Conservation (phyloP, 2,797 vertebrate genomes). For the Mus minutoides region DNA sequence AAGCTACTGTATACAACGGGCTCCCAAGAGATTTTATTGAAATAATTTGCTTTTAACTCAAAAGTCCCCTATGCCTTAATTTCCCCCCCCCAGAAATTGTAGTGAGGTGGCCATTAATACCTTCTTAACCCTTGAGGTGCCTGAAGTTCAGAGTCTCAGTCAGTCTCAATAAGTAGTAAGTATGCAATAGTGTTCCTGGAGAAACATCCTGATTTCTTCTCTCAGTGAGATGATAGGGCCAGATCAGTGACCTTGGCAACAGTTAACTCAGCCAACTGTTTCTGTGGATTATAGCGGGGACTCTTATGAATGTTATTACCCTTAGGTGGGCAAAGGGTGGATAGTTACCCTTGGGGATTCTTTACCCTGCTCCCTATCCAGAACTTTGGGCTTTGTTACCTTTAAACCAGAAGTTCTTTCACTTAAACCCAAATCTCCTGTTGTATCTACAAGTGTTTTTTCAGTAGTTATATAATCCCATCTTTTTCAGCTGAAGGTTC, state of each 20-base stretch:
- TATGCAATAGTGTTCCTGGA: not conserved
- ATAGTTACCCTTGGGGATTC: not conserved
- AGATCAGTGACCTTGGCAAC: not conserved
- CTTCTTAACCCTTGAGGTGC: not conserved
- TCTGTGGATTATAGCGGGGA: not conserved
- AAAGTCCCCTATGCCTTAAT: not conserved
- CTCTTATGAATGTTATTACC: not conserved
- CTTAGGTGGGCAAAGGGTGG: not conserved
- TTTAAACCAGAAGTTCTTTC: constrained; percentile 11
- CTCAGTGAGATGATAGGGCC: not conserved
- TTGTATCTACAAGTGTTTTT: not conserved
- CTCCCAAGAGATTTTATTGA: not conserved
- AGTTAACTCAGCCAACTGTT: not conserved
- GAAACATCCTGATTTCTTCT: not conserved
- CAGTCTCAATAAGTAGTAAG: not conserved
- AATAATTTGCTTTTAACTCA: constrained; percentile 26
- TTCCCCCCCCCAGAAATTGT: not conserved
- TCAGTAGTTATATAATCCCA: not conserved
- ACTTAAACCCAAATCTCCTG: not conserved
- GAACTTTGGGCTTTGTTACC: not conserved
- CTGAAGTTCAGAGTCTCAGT: not conserved
- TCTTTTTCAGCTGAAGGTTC: constrained; percentile 1
- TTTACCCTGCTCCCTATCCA: not conserved
- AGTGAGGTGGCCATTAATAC: not conserved
- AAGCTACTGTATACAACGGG: not conserved